A percentile compares a stretch with the other conserved stretches of the same genome.
phyloP scores from a whole-genome alignment of 2,113 vertebrate genomes.

The Empidonax traillii region DNA sequence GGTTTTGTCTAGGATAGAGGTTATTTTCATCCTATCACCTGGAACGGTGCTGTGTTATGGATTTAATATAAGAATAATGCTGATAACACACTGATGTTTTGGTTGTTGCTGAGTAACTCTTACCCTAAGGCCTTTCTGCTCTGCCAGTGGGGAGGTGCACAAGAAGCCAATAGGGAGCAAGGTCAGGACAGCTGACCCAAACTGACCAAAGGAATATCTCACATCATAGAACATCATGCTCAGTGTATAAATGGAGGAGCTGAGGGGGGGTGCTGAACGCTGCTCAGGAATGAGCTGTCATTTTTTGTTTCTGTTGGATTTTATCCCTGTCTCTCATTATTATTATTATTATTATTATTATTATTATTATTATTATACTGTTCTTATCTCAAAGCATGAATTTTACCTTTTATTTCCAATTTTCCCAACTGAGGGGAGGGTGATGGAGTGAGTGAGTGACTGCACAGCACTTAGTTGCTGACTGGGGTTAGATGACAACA shows the following conservation, averaged over 20 bases:
- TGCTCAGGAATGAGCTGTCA: not conserved
- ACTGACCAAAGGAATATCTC: not conserved
- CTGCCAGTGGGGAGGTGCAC: not conserved
- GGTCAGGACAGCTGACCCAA: not conserved
- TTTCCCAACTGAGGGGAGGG: not conserved
- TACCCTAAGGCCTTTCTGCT: not conserved
- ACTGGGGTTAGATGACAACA: not conserved
- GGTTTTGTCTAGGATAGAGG: not conserved
- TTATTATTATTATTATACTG: not conserved
- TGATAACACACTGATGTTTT: not conserved
- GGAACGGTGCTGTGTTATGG: not conserved
- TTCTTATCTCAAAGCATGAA: not conserved
- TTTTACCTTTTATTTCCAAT: not conserved
- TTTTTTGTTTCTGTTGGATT: not conserved
- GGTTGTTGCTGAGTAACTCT: not conserved
- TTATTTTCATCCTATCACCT: not conserved
- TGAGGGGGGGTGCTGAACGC: not conserved
- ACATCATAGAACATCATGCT: not conserved
- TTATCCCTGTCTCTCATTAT: not conserved
- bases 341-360: not conserved
- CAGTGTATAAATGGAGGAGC: not conserved
- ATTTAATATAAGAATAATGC: not conserved
- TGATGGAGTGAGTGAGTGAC: not conserved
- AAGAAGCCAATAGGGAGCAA: not conserved
- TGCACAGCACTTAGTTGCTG: not conserved